Evolutionary conservation across 2,113 vertebrate species (phyloP).

Genomic region (Pipra filicauda): DNA sequence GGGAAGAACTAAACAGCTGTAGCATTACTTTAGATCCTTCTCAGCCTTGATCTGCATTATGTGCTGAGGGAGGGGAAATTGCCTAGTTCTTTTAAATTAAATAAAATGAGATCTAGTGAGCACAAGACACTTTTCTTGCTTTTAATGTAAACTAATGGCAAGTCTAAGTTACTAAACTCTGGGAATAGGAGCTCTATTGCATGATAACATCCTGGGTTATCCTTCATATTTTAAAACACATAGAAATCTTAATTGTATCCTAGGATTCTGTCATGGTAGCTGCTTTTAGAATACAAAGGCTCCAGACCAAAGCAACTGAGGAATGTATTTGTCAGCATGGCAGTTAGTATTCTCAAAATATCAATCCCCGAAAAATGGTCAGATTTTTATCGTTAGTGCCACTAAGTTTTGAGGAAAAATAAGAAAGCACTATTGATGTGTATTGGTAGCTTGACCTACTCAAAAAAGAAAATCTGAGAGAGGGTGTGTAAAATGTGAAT

Average conservation of each 20-base stretch:
- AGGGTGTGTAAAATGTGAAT: neutral
- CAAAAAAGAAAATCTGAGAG: neutral
- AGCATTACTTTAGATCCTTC: conserved; percentile 15
- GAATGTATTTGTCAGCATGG: neutral
- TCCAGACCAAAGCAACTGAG: neutral
- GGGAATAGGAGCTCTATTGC: neutral
- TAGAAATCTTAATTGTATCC: neutral
- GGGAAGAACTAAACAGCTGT: conserved; percentile 31
- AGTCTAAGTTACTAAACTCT: neutral
- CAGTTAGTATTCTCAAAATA: neutral
- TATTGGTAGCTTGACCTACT: neutral
- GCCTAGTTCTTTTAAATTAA: conserved; percentile 3
- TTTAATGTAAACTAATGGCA: neutral
- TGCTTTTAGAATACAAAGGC: neutral
- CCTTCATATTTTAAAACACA: neutral
- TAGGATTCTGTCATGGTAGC: neutral
- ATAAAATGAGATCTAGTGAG: neutral
- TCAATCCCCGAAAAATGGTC: neutral
- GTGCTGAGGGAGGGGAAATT: neutral
- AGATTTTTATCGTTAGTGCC: neutral
- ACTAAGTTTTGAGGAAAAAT: neutral
- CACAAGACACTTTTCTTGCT: neutral
- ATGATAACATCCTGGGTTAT: neutral
- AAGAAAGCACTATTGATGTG: neutral
- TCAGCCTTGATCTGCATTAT: conserved; percentile 30